Conservation (phyloP, 2,888 invertebrate species). For the Limnephilus lunatus region DNA sequence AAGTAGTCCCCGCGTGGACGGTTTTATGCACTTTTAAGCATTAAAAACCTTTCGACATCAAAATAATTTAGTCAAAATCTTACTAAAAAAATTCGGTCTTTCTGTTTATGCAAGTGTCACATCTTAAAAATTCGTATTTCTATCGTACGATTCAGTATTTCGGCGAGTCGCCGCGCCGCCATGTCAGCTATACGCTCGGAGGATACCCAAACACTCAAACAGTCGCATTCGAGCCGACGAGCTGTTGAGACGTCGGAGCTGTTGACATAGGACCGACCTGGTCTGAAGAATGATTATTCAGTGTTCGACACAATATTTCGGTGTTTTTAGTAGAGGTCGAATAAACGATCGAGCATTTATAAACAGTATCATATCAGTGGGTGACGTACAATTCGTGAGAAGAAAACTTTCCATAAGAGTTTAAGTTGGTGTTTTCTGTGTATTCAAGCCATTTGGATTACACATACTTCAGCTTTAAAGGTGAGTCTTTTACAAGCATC, state of each 20-base stretch:
- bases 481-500: conserved; percentile 44
- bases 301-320: conserved; percentile 62
- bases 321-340: conserved; percentile 61
- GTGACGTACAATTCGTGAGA: conserved; percentile 79
- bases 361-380: conserved; percentile 73
- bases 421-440: conserved; percentile 69
- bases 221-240: conserved; percentile 59
- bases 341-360: conserved; percentile 59
- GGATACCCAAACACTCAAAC: conserved; percentile 32
- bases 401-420: conserved; percentile 79
- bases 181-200: conserved; percentile 53
- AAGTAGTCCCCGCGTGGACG: conserved; percentile 58
- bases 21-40: background rate
- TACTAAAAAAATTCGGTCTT: conserved; percentile 43
- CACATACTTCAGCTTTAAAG: conserved; percentile 55
- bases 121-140: conserved; percentile 50
- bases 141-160: conserved; percentile 9
- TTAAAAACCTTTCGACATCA: conserved; percentile 43
- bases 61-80: conserved; percentile 14
- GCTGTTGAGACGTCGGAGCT: conserved; percentile 54
- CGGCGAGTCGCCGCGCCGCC: conserved; percentile 53
- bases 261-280: conserved; percentile 57
- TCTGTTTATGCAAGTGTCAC: conserved; percentile 51
- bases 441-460: conserved; percentile 55
- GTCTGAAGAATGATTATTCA: conserved; percentile 63